Evolutionary conservation across 2,888 invertebrate species (phyloP), one percentile per base, ranked within the genome.

Genomic region (Cynaeus angustus): DNA sequence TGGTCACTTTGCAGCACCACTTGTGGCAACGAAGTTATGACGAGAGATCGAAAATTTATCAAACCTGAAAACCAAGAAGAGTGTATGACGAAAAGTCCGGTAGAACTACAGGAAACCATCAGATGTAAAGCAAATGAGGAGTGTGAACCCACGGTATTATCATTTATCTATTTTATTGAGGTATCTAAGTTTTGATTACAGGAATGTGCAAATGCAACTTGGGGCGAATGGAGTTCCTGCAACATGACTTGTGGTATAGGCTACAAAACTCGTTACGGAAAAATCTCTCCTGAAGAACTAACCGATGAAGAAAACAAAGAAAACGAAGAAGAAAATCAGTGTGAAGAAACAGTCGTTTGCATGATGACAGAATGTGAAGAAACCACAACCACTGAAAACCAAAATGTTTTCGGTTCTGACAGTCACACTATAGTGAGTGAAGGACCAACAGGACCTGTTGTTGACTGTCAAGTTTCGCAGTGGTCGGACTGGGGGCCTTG

Each of bases 161-260:
- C 2, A 3, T 2, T 6, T 10, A 10, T 28, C 26, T 50, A 8
- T 6, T 56, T n/a, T 28, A 21, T 6, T 9, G 28, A 37, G n/a
- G 28, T 30, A 59, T 53, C 55, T 71, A 43, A 55, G 21, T 12
- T 26, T 50, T 41, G 30, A 5, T 16, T 37, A 21, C 50, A 55
- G 50, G 37, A 76, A 14, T 95, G 95, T 79, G 86, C 86, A 2
- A 89, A 91, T 65, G 58, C 45, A 4, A 88, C 87, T 6, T 95
- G 95, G 95, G 90, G 92, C 33, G 86, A 88, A 7, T 95, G 94
- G 93, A 90, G 91, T 3, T 89, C 92, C 2, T 95, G 95, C 81
- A 88, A 91, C 28, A 90, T 89, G 12, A 88, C 89, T 0, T 95
- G 95, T 81, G 94, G 94, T 1, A 89, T 89, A 65, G 94, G 94